These are phyloP conservation scores for Cebidichthys violaceus DNA, from an alignment of 2,113 vertebrate species.

Conservation along the genomic window DNA sequence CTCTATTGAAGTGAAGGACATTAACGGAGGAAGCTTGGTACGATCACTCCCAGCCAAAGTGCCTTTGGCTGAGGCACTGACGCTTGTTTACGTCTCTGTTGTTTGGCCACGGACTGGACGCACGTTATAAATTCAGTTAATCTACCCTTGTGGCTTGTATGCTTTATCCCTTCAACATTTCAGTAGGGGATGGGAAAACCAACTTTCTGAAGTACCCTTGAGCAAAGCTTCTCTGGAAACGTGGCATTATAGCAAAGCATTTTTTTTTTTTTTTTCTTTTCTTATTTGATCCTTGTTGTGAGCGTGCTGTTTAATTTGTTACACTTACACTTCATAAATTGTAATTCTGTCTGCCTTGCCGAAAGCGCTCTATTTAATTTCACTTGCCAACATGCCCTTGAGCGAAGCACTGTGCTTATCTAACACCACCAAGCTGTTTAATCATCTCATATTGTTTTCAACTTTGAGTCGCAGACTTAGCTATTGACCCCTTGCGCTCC, in stretches of 20 bases:
- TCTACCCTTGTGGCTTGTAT: conserved; percentile 39
- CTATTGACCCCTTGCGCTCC: conserved; percentile 48
- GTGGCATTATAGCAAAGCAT: conserved; percentile 10
- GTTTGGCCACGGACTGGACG: conserved; percentile 28
- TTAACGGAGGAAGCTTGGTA: conserved; percentile 26
- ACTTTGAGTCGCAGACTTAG: conserved; percentile 38
- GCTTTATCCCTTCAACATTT: conserved; percentile 10
- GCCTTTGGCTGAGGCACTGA: conserved; percentile 15
- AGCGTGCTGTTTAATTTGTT: conserved; percentile 44
- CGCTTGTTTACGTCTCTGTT: conserved; percentile 23
- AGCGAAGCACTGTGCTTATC: conserved; percentile 61
- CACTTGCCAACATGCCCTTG: conserved; percentile 57
- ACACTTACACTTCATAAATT: conserved; percentile 52
- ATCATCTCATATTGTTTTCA: conserved; percentile 69
- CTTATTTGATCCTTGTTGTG: conserved; percentile 44
- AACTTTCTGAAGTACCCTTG: conserved; percentile 45
- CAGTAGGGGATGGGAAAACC: conserved; percentile 34
- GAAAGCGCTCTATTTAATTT: conserved; percentile 56
- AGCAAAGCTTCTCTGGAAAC: conserved; percentile 39
- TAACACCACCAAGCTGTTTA: conserved; percentile 61
- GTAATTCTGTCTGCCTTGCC: conserved; percentile 57
- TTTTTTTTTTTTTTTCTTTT: conserved; percentile 11
- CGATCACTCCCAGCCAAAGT: conserved; percentile 11
- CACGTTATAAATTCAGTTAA: conserved; percentile 40
- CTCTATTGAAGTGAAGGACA: conserved; percentile 34